These are phyloP conservation scores for Melipona quadrifasciata DNA, from an alignment of 1,140 invertebrate species.

Conservation along the genomic window DNA sequence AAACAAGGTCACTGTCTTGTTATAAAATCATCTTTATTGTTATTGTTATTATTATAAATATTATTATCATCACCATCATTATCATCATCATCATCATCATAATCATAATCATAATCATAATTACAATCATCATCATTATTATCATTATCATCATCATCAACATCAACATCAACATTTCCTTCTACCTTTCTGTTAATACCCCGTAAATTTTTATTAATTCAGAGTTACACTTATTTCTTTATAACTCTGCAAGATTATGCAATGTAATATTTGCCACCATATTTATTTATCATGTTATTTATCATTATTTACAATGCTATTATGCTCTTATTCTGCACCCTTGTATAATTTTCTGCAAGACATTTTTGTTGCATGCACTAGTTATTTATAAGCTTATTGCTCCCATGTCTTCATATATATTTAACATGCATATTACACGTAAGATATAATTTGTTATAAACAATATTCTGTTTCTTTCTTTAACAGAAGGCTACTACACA, in stretches of 20 bases:
- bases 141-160: too few relatives aligned
- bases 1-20: slow-evolving; percentile 74
- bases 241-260: slow-evolving; percentile 33
- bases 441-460: background rate
- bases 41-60: too few relatives aligned
- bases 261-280: slow-evolving; percentile 18
- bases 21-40: slow-evolving; percentile 53
- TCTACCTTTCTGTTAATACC: slow-evolving; percentile 42
- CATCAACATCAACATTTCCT: slow-evolving; percentile 37
- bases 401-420: slow-evolving; percentile 7
- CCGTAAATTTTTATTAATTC: slow-evolving; percentile 58
- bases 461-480: slow-evolving; percentile 48
- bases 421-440: background rate
- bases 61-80: too few relatives aligned
- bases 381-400: slow-evolving; percentile 66
- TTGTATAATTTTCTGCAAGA: slow-evolving; percentile 59
- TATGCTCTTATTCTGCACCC: slow-evolving; percentile 51
- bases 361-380: slow-evolving; percentile 65
- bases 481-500: slow-evolving; percentile 76
- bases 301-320: slow-evolving; percentile 29
- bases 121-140: too few relatives aligned
- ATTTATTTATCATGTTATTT: slow-evolving; percentile 24
- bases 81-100: too few relatives aligned
- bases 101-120: too few relatives aligned
- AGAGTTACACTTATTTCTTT: slow-evolving; percentile 44